Base-by-base conservation (phyloP, 1,140 invertebrate genomes). In the Zaprionus ghesquierei region DNA sequence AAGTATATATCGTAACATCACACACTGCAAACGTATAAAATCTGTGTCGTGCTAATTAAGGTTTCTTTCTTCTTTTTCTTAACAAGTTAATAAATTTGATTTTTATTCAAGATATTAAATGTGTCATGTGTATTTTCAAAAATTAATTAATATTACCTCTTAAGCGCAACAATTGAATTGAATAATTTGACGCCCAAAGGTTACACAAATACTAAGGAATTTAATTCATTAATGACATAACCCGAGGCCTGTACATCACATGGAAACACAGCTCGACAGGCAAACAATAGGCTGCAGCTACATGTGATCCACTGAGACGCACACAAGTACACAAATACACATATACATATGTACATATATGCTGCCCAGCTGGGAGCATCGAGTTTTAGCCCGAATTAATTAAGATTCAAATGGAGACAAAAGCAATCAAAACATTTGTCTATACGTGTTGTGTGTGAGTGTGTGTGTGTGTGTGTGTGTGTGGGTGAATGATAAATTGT, bases 341-440 rank as follows among this genome's bases (percentile, higher is more conserved):
- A 18, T 10, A 8, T 3, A 23, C 6, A 18, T 25, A 44, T 12
- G 33, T 33, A 31, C 33, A 54, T 10, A 31, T 33, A 35, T 58
- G 61, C 72, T 81, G 80, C 62, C 54, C 74, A 78, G 55, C 59
- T 78, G 79, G 78, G 70, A 56, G 27, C 54, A 68, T 35, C 23
- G 29, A 29, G 22, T 25, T 70, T 13, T 49, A 23, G 33, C 61
- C 35, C 41, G 38, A 33, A 63, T 64, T 75, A 62, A 79, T 75
- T 79, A 79, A 69, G 61, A 68, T 49, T 46, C 41, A 59, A 29
- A 38, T 23, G 23, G 49, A 65, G 53, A 56, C 38, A 68, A 65
- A 65, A 71, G 65, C 76, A 82, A 82, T 82, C 76, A 82, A 84
- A 55, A 72, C 77, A 61, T 58, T 65, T 76, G 72, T 55, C 51